Percentiles rank a stretch among this genome's conserved stretches.
Evolutionary conservation across 2,888 invertebrate species (phyloP).

Genomic region (Perizoma flavofasciatum): DNA sequence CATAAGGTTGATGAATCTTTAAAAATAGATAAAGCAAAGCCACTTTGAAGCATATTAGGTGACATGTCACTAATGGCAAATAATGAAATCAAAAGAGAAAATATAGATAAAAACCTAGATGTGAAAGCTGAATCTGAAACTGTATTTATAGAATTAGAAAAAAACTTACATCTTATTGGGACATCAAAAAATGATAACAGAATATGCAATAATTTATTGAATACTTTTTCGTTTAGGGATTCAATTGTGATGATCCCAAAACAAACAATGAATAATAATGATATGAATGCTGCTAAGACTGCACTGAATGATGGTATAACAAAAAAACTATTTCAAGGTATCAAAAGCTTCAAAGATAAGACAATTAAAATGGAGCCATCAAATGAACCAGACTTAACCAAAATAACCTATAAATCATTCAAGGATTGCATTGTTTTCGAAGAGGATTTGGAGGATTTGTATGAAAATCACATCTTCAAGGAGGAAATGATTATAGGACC

Average conservation of each 20-base stretch:
- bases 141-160: too few species aligned
- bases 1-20: too few species aligned
- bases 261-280: background rate
- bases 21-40: background rate
- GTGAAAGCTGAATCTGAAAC: background rate
- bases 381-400: background rate
- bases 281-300: background rate
- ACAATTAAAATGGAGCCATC: background rate
- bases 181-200: too few species aligned
- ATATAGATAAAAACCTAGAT: background rate
- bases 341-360: background rate
- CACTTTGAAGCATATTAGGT: background rate
- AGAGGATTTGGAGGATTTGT: constrained; percentile 9
- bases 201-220: too few species aligned
- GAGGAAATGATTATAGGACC: constrained; percentile 12
- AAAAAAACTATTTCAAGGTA: background rate
- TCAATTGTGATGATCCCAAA: too few species aligned
- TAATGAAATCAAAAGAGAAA: constrained; percentile 2
- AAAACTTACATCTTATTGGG: too few species aligned
- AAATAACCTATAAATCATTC: background rate
- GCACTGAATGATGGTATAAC: background rate
- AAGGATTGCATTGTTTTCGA: constrained; percentile 8
- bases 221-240: too few species aligned
- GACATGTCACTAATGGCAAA: background rate
- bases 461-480: constrained; percentile 1